phyloP scores from a whole-genome alignment of 2,888 invertebrate genomes.

The Mesorhabditis sp. region DNA sequence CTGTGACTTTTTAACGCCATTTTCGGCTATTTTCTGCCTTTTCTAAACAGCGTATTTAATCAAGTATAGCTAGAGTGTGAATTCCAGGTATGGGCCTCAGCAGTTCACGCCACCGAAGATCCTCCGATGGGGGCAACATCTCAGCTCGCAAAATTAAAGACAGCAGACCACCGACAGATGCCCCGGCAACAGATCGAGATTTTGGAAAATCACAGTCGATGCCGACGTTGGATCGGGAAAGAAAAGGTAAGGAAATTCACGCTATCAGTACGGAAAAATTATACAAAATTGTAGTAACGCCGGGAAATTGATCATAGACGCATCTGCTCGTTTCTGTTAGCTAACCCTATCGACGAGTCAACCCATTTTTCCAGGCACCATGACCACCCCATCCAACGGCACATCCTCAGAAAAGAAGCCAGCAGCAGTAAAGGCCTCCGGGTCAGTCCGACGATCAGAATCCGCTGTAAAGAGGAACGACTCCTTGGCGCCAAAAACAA shows the following conservation, averaged over 20 bases:
- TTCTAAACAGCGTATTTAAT: too few species aligned
- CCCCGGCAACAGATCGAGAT: background rate
- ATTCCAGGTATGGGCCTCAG: background rate
- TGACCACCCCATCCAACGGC: background rate
- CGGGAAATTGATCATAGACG: background rate
- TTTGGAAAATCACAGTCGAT: conserved; percentile 4
- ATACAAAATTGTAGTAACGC: background rate
- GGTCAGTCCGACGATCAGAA: background rate
- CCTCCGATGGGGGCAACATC: conserved; percentile 2
- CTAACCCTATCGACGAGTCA: too few species aligned
- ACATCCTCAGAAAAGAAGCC: background rate
- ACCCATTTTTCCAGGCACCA: background rate
- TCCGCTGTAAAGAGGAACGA: conserved; percentile 2
- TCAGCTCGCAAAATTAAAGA: background rate
- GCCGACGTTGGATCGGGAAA: conserved; percentile 5
- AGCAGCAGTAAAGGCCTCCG: background rate
- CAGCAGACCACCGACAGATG: background rate
- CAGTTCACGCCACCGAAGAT: background rate
- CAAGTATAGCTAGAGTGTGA: too few species aligned
- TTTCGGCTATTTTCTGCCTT: too few species aligned
- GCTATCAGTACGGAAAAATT: background rate
- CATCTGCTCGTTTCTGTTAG: background rate
- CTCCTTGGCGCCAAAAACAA: background rate
- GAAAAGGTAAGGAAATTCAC: background rate
- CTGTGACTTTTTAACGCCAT: too few species aligned